Evolutionary conservation across 2,888 invertebrate species (phyloP).

Genomic region (Philereme transversata): DNA sequence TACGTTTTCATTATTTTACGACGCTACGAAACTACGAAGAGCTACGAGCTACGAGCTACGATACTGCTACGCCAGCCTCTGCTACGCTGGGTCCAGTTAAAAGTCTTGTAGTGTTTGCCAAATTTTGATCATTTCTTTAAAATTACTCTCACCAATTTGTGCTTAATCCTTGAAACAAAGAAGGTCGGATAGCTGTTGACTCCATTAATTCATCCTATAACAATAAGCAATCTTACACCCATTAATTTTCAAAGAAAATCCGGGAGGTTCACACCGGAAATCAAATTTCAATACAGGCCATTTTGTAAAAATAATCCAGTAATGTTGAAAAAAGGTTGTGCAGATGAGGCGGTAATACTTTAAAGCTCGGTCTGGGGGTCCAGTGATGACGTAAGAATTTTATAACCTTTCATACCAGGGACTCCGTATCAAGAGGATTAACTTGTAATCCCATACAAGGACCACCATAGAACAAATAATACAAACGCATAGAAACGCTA

Average conservation of each 20-base stretch:
- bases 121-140: not conserved
- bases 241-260: conserved; percentile 20
- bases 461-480: conserved; percentile 8
- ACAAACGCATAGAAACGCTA: conserved; percentile 6
- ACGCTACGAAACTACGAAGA: too few species aligned
- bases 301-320: conserved; percentile 52
- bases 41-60: too few species aligned
- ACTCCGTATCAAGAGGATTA: conserved; percentile 78
- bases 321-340: conserved; percentile 55
- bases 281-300: conserved; percentile 41
- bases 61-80: too few species aligned
- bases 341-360: conserved; percentile 65
- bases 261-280: conserved; percentile 22
- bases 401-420: conserved; percentile 61
- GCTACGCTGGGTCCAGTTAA: too few species aligned
- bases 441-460: conserved; percentile 78
- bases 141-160: not conserved
- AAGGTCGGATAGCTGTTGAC: not conserved
- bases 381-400: conserved; percentile 75
- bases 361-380: conserved; percentile 54
- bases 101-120: too few species aligned
- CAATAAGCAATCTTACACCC: conserved; percentile 16
- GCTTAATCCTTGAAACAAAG: not conserved
- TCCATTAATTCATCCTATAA: conserved; percentile 21
- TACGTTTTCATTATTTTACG: too few species aligned